A percentile compares a stretch with the other conserved stretches of the same genome.
Conservation (phyloP, 2,113 vertebrate species). For the Halcyon malimbica region DNA sequence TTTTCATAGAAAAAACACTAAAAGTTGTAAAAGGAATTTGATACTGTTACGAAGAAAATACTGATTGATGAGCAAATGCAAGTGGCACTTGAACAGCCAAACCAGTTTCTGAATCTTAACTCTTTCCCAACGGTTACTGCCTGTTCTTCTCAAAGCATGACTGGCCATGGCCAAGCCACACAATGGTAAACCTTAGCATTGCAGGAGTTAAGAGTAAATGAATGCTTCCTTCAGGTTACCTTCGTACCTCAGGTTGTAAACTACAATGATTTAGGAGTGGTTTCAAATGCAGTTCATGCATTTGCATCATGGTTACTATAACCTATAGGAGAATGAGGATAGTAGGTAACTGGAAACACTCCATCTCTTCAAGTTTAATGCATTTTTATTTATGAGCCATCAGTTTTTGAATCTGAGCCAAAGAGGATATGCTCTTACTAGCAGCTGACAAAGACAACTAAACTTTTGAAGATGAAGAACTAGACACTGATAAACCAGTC, state of each 20-base stretch:
- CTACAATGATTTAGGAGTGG: background rate
- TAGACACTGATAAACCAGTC: background rate
- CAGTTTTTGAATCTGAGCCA: background rate
- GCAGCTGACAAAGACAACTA: background rate
- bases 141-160: background rate
- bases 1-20: background rate
- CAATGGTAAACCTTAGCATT: rapidly evolving
- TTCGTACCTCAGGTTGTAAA: background rate
- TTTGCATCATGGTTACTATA: background rate
- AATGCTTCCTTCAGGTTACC: background rate
- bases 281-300: background rate
- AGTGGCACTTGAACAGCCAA: background rate
- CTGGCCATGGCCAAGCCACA: background rate
- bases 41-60: background rate
- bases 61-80: background rate
- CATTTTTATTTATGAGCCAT: background rate
- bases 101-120: background rate
- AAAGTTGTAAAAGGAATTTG: background rate
- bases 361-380: conserved; percentile 38
- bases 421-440: background rate
- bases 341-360: background rate
- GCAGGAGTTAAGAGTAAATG: background rate
- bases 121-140: rapidly evolving
- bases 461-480: conserved; percentile 43
- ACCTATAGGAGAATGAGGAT: background rate